Evolutionary conservation across 2,797 vertebrate genomes (phyloP).

Genomic region (Tiaroga cobitis): DNA sequence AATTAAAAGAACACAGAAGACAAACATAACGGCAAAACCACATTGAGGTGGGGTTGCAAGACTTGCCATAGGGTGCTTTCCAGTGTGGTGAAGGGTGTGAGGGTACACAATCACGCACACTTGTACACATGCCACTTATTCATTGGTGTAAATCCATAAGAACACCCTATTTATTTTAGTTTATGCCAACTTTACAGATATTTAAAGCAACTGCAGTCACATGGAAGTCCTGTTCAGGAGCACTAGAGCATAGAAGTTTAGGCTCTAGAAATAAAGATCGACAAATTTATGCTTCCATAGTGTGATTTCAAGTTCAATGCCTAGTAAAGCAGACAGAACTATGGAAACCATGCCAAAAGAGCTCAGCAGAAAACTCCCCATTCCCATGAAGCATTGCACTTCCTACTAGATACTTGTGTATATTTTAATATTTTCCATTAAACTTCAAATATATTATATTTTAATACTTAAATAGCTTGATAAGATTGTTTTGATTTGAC

Average conservation of each 20-base stretch:
- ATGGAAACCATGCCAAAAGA: not conserved
- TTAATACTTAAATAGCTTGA: not conserved
- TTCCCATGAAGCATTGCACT: not conserved
- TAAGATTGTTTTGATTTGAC: not conserved
- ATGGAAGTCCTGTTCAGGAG: not conserved
- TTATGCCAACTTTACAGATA: not conserved
- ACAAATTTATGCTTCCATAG: not conserved
- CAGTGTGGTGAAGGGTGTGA: slow-evolving; percentile 28
- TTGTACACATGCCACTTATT: slow-evolving; percentile 4
- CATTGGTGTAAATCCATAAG: not conserved
- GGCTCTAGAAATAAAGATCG: not conserved
- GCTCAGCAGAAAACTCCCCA: not conserved
- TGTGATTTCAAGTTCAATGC: not conserved
- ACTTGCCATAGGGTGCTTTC: slow-evolving; percentile 41
- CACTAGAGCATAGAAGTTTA: not conserved
- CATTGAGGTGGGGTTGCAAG: not conserved
- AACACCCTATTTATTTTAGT: not conserved
- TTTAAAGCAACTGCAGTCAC: not conserved
- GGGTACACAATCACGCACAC: slow-evolving; percentile 10
- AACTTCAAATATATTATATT: not conserved
- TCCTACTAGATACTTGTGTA: not conserved
- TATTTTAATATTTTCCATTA: not conserved
- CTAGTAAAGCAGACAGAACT: not conserved
- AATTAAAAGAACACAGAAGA: slow-evolving; percentile 3
- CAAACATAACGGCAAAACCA: slow-evolving; percentile 18